phyloP scores from a whole-genome alignment of 2,113 vertebrate species.

The Heterotilapia buettikoferi region DNA sequence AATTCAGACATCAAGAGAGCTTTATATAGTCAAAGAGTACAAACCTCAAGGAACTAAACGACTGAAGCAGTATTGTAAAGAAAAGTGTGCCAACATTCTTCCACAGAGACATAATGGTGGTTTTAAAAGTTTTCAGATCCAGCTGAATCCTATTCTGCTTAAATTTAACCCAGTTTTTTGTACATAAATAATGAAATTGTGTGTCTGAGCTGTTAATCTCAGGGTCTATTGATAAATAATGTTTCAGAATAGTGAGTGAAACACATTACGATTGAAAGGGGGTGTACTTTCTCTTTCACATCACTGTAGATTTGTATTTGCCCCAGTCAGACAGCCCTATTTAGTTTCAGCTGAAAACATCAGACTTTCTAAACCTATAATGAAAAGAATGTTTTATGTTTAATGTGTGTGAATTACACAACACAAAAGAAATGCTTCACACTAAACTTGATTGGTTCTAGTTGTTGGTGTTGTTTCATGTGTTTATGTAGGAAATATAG shows the following conservation, averaged over 20 bases:
- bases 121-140: neutral
- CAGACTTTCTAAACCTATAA: too few relatives aligned
- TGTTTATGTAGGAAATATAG: neutral
- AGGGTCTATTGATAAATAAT: neutral
- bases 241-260: neutral
- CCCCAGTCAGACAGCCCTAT: neutral
- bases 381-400: neutral
- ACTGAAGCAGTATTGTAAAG: neutral
- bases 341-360: neutral
- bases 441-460: neutral
- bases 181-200: neutral
- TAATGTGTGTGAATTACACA: neutral
- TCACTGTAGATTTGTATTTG: neutral
- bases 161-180: neutral
- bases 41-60: neutral
- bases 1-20: neutral
- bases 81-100: neutral
- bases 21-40: fast-evolving
- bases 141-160: neutral
- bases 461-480: neutral
- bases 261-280: neutral
- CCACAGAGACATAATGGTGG: neutral
- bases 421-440: neutral
- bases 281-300: neutral
- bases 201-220: neutral